These are phyloP conservation scores for Lordiphosa fenestrarum DNA, from an alignment of 2,888 invertebrate genomes.

Conservation along the genomic window DNA sequence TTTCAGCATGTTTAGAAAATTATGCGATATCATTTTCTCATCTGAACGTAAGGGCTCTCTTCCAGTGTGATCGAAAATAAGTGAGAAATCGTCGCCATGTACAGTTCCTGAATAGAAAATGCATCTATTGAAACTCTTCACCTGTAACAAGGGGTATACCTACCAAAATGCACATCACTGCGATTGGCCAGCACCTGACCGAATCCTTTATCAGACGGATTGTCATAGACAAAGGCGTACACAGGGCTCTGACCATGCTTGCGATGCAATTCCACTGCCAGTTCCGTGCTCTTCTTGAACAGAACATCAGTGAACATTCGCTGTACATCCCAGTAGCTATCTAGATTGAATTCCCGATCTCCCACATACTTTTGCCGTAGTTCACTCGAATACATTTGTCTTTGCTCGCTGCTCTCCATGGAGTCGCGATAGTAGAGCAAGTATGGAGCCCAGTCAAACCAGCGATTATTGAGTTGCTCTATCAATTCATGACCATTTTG, in stretches of 20 bases:
- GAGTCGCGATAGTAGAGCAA: constrained; percentile 84
- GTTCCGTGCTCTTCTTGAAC: constrained; percentile 83
- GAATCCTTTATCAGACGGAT: constrained; percentile 83
- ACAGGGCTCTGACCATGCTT: constrained; percentile 82
- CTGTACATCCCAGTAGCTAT: constrained; percentile 78
- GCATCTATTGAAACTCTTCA: too few relatives aligned
- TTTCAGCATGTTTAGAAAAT: constrained; percentile 66
- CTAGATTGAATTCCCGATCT: constrained; percentile 77
- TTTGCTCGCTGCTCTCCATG: constrained; percentile 81
- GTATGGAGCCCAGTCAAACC: constrained; percentile 82
- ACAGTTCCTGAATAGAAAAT: constrained; percentile 51
- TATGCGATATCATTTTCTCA: constrained; percentile 50
- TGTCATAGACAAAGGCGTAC: constrained; percentile 84
- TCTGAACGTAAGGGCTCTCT: constrained; percentile 27
- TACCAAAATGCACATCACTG: constrained; percentile 81
- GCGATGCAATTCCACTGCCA: constrained; percentile 83
- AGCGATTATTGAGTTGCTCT: constrained; percentile 82
- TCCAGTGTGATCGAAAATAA: constrained; percentile 47
- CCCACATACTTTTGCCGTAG: constrained; percentile 53
- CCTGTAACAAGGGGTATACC: constrained; percentile 50
- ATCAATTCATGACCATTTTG: constrained; percentile 78
- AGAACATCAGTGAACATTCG: constrained; percentile 85
- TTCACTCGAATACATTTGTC: constrained; percentile 41
- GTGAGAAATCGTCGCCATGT: constrained; percentile 68
- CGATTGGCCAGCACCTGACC: constrained; percentile 82